Base-by-base conservation (phyloP, 2,888 invertebrate genomes). In the Lydus trimaculatus region DNA sequence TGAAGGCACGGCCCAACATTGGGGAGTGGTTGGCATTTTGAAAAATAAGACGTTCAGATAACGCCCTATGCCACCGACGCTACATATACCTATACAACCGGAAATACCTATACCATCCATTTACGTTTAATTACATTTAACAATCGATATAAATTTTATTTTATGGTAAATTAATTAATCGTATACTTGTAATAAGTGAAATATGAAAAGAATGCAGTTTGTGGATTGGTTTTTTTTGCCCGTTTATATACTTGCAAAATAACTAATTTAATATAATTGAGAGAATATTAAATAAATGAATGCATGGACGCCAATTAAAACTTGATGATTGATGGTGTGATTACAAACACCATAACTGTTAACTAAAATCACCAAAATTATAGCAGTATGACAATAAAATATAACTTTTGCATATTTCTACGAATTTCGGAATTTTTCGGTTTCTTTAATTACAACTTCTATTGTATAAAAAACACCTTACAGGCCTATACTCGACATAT, bases 11-110 rank as follows among this genome's bases (percentile, higher is more conserved):
- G 71, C 67, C 63, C 63, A 58, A 48, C 72, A 67, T 61, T 67
- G 69, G 76, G 78, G 79, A 76, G 79, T 73, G 79, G 73, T 72
- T 69, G 74, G 76, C 75, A 76, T 76, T n/a, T 76, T 73, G 72
- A 78, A 77, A 77, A 78, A 77, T 76, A 73, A 76, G 76, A 77
- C 72, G 73, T 70, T 59, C 33, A 52, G 52, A 52, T 43, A 48
- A 31, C 63, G 31, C 52, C 63, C 63, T 39, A 31, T 39, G 63
- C 63, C 31, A 31, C 52, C 63, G 52, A 48, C 39, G 25, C 31
- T 33, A 31, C 20, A 31, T 17, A n/a, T 3, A 25, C 15, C 8
- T 6, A 58, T 28, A 17, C 13, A 31, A 33, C 60, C 52, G 52
- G 52, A 52, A 52, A 52, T n/a, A 13, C 1, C 28, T 43, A 52